These are phyloP conservation scores for Perdita meconis DNA, from an alignment of 2,888 invertebrate genomes.

Conservation along the genomic window DNA sequence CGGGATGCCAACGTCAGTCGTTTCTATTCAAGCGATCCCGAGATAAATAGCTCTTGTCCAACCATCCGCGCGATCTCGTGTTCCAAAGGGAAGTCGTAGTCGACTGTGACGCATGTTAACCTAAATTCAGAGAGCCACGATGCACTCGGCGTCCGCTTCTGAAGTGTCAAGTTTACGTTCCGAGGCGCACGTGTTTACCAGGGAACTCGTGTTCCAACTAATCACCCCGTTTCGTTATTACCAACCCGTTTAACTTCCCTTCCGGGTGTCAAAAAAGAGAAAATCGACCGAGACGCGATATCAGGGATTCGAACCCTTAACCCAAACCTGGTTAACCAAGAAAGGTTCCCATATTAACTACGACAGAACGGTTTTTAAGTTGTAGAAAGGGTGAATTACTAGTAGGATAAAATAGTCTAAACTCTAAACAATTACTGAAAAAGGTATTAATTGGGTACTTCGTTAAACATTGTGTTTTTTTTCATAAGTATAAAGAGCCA, in stretches of 20 bases:
- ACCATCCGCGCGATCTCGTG: conserved; percentile 15
- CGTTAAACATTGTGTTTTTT: too few relatives aligned
- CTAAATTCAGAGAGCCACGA: conserved; percentile 45
- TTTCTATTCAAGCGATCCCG: conserved; percentile 33
- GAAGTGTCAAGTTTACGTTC: conserved; percentile 44
- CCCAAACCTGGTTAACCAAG: too few relatives aligned
- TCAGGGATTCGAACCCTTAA: too few relatives aligned
- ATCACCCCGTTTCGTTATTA: conserved; percentile 52
- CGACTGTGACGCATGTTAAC: conserved; percentile 53
- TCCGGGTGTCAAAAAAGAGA: not conserved
- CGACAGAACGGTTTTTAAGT: too few relatives aligned
- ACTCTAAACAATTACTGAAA: too few relatives aligned
- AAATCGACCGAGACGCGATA: too few relatives aligned
- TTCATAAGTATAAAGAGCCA: too few relatives aligned
- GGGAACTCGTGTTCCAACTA: conserved; percentile 57
- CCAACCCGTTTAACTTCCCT: not conserved
- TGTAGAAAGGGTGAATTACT: too few relatives aligned
- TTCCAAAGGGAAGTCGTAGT: conserved; percentile 41
- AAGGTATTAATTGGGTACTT: too few relatives aligned
- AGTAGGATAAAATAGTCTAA: too few relatives aligned
- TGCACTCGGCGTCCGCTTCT: conserved; percentile 44
- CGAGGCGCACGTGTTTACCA: conserved; percentile 55
- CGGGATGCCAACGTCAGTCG: conserved; percentile 15
- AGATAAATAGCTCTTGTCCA: conserved; percentile 40
- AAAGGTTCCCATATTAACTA: too few relatives aligned